Evolutionary conservation across 2,888 invertebrate genomes (phyloP).

Genomic region (Rhynchonema sp.): DNA sequence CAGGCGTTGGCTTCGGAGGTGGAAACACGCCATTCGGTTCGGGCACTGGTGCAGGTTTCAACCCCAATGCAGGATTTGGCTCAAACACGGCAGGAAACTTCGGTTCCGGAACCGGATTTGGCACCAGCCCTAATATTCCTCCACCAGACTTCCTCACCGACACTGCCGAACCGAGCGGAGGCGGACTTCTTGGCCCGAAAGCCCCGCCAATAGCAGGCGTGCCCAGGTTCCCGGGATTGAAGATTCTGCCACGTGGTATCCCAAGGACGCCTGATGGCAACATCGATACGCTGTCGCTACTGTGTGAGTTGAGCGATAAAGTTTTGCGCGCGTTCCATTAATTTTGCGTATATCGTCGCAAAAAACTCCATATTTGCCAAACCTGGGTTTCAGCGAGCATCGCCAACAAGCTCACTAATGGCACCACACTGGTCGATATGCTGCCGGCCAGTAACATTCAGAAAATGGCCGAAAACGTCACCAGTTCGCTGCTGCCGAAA

Average conservation of each 20-base stretch:
- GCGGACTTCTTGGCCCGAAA: too few species aligned
- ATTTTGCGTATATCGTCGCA: too few species aligned
- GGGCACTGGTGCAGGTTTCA: too few species aligned
- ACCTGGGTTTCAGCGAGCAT: constrained; percentile 16
- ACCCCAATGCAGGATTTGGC: too few species aligned
- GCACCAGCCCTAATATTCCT: too few species aligned
- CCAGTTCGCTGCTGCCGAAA: constrained; percentile 24
- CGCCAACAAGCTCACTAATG: constrained; percentile 26
- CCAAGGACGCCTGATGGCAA: constrained; percentile 26
- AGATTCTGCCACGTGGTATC: constrained; percentile 25
- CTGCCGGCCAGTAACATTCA: constrained; percentile 26
- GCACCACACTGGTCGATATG: constrained; percentile 25
- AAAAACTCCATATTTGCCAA: not conserved
- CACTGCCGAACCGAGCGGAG: too few species aligned
- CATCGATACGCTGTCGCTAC: constrained; percentile 25
- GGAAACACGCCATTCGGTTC: too few species aligned
- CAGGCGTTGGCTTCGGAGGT: too few species aligned
- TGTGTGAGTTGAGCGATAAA: constrained; percentile 11
- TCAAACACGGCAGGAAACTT: too few species aligned
- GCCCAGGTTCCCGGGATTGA: constrained; percentile 22
- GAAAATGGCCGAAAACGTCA: constrained; percentile 27
- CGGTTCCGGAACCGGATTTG: too few species aligned
- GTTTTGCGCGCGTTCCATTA: not conserved
- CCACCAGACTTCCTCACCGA: too few species aligned
- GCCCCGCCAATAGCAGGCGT: too few species aligned